Conservation (phyloP, 2,113 vertebrate genomes). For the Upupa epops region DNA sequence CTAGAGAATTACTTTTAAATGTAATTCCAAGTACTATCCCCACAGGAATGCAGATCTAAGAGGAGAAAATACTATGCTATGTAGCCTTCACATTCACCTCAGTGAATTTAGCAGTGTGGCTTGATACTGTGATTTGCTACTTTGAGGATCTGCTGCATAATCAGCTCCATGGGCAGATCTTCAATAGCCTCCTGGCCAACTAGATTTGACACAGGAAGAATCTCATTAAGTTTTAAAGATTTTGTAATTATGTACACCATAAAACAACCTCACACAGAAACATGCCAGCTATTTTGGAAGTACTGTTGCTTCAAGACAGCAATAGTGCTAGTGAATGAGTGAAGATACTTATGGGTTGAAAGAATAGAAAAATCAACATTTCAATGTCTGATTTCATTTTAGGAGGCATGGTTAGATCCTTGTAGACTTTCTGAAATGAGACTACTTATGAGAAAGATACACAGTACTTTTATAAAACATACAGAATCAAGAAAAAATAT, state of each 20-base stretch:
- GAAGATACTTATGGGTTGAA: background rate
- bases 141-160: constrained; percentile 8
- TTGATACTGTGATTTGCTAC: constrained; percentile 50
- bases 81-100: constrained; percentile 53
- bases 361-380: background rate
- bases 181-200: background rate
- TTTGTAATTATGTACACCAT: background rate
- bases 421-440: background rate
- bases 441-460: background rate
- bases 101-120: constrained; percentile 43
- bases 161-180: background rate
- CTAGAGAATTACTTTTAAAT: constrained; percentile 58
- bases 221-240: background rate
- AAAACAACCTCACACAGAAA: background rate
- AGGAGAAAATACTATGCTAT: constrained; percentile 16
- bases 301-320: background rate
- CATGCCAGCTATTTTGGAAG: background rate
- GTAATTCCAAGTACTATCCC: constrained; percentile 56
- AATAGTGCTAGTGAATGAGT: background rate
- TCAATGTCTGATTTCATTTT: background rate
- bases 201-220: background rate
- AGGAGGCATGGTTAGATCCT: background rate
- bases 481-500: background rate
- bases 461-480: background rate
- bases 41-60: constrained; percentile 46